Base-by-base conservation (phyloP, 2,113 vertebrate species). In the Ceratotherium simum region DNA sequence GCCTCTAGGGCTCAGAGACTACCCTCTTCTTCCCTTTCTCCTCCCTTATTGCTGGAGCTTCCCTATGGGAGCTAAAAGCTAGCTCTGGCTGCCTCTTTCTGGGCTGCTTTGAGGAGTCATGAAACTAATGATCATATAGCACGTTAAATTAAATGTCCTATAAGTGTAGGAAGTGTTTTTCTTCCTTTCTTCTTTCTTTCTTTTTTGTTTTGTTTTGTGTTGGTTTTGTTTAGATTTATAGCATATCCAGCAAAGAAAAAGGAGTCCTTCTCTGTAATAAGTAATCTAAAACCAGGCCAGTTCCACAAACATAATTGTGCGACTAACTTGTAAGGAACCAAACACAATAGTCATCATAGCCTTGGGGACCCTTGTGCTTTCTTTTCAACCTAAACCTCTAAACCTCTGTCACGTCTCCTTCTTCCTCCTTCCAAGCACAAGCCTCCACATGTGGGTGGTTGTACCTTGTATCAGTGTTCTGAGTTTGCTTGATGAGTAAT, bases 191-290 rank as follows among this genome's bases (percentile, higher is more conserved):
- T 25, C 21, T 85, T 76, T 23, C 2, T 31, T 82, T 78, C 11
- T 80, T 88, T 81, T 60, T 80, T 69, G 31, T 25, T 92, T 92
- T 82, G 29, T 29, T 85, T 88, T 83, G 33, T 69, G 4, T 84
- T 94, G 17, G 72, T 75, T 39, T 93, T 88, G 33, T 96, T 97
- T 92, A 84, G 42, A 79, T 88, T 76, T 69, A 46, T 67, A 54
- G 27, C 33, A 83, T 72, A 67, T 21, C 27, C 82, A 92, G 9
- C 54, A 91, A n/a, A 92, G 11, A 56, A 46, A 94, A 93, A 56
- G 73, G 64, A 91, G 2, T 51, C 58, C 31, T 95, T 92, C 80
- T 88, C 64, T 84, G 73, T 58, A 9, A 62, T 79, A 82, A 56
- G 27, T 42, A 20, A 70, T 72, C 58, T 60, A 62, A 95, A 95